These are phyloP conservation scores for Caracal caracal DNA, from an alignment of 2,113 vertebrate genomes.

Conservation along the genomic window DNA sequence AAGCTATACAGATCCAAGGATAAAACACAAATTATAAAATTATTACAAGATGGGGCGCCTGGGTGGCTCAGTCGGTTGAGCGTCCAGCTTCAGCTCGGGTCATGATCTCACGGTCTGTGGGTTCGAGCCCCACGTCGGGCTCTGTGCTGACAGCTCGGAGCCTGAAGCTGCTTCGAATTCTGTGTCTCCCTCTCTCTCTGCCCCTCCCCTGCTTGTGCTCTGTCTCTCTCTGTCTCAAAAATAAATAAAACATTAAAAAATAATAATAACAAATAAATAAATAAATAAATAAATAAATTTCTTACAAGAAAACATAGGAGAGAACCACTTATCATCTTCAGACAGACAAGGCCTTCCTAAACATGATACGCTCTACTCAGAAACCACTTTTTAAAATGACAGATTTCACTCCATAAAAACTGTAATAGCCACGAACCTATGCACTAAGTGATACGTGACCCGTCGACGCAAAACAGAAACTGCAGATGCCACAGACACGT, in stretches of 20 bases:
- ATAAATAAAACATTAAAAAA: no score
- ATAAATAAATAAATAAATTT: not conserved
- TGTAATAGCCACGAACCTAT: not conserved
- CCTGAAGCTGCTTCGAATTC: accelerated
- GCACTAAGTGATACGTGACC: not conserved
- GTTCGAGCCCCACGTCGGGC: no score
- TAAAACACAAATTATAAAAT: not conserved
- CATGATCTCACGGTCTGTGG: accelerated
- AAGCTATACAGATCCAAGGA: not conserved
- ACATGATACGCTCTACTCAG: not conserved
- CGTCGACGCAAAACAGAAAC: no score
- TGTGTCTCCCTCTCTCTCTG: no score
- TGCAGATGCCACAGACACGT: not conserved
- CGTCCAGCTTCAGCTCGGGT: no score
- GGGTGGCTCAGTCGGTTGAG: no score
- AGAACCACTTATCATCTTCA: not conserved
- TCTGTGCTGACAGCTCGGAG: no score
- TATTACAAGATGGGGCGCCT: not conserved
- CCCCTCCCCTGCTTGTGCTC: no score
- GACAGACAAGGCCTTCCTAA: not conserved
- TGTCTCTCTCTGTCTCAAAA: no score
- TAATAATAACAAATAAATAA: no score
- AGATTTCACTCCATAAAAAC: not conserved
- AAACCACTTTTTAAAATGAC: not conserved
- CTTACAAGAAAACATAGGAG: not conserved